These are phyloP conservation scores for Perognathus longimembris DNA, from an alignment of 2,113 vertebrate genomes.

Conservation along the genomic window DNA sequence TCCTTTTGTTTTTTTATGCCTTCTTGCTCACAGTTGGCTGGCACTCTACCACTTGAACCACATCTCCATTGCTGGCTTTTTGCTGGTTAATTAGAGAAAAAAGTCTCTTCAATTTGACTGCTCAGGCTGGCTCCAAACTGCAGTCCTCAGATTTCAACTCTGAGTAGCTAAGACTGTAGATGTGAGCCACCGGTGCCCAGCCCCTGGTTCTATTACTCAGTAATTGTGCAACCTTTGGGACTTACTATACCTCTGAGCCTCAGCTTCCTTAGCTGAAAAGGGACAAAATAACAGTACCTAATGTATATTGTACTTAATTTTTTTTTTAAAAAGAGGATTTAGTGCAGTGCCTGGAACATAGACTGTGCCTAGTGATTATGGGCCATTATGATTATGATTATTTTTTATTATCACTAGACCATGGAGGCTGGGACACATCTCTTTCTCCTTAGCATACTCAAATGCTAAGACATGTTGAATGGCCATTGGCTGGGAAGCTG, in stretches of 20 bases:
- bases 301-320: not conserved
- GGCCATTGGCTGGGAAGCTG: not conserved
- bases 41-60: too few relatives aligned
- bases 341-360: not conserved
- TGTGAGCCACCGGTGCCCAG: too few relatives aligned
- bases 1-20: not conserved
- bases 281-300: not conserved
- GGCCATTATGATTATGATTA: not conserved
- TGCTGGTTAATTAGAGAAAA: too few relatives aligned
- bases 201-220: not conserved
- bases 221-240: slow-evolving; percentile 16
- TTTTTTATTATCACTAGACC: not conserved
- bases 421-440: not conserved
- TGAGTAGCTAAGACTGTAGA: too few relatives aligned
- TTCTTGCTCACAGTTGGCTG: too few relatives aligned
- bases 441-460: not conserved
- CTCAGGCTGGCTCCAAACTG: too few relatives aligned
- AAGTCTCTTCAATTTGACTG: too few relatives aligned
- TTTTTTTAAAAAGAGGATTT: too few relatives aligned
- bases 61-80: too few relatives aligned
- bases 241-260: slow-evolving; percentile 7
- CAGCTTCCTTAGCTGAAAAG: slow-evolving; percentile 6
- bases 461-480: not conserved
- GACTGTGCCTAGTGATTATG: not conserved
- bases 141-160: too few relatives aligned